Evolutionary conservation across 37 sponge, comb jelly and placozoan species (phyloP), one percentile per base, ranked within the genome.

Genomic region (Hexactinellida sp.): DNA sequence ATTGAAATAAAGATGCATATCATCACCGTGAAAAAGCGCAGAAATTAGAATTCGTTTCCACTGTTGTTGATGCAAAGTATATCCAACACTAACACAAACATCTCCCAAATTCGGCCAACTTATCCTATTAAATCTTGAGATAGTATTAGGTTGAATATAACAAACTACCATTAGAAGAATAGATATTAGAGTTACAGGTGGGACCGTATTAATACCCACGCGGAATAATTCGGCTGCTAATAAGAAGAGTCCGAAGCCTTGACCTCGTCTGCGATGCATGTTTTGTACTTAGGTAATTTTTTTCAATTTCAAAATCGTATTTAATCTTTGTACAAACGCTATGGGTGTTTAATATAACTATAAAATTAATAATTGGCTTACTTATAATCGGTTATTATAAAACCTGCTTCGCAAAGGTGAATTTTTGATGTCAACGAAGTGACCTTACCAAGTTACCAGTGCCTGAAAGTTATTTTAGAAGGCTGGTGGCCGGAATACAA

Each of bases 1-100:
- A 85, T 98, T 98, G 93, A 94, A 98, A 86, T 95, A 98, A 38
- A 98, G 90, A 82, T 98, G 99, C 89, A 86, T 93, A 38, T 94
- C 94, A 82, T 88, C 88, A 13, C 54, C 84, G 85, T 98, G 99
- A 36, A 93, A 88, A 71, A 95, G 92, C n/a, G 97, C 82, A 5
- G 94, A 87, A 1, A 89, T 36, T 19, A 96, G 24, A 0, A 96
- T 10, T 30, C 94, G 85, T 37, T 86, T 84, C 97, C 97, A 96
- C 36, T 96, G 52, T 1, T 84, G 19, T 0, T 87, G 34, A 52
- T 91, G 86, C 89, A 90, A 91, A 63, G 90, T 94, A 13, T 39
- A 41, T 0, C 54, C 83, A 0, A 84, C 95, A 89, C 93, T 96
- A 37, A 96, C 91, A 54, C 95, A 94, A 21, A 88, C 90, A 9